Base-by-base conservation (phyloP, 37 sponge, comb jelly and placozoan genomes). In the Cliona cf. orientalis region DNA sequence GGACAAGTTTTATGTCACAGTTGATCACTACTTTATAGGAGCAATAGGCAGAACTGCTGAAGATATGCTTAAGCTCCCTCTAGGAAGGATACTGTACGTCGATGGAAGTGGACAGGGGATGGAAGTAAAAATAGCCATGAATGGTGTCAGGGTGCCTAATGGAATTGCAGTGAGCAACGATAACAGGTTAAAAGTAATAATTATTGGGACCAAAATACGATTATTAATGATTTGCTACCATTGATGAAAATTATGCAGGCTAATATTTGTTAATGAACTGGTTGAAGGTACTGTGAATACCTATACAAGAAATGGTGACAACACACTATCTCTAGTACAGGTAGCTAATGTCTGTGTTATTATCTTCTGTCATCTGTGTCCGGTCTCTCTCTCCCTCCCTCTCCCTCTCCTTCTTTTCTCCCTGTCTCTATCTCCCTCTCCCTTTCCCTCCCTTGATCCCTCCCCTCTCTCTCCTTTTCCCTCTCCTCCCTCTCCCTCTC, bases 81-180 rank as follows among this genome's bases (percentile, higher is more conserved):
- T 65, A 0, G 65, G 29, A 33, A 43, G 17, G 9, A 46, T 74
- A 1, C 22, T 64, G 36, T 74, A 75, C n/a, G 26, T 46, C 11
- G 34, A 74, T 22, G 45, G 14, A 12, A 66, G 26, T 11, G 43
- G 14, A 9, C 57, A 1, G 1, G 46, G 12, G 23, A 23, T 11
- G 7, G 7, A 21, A n/a, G 37, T 58, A 11, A 58, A 62, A 36
- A 23, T 31, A 67, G 84, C 84, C 25, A 41, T 68, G 1, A 43
- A 44, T 33, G 57, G 69, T 1, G 25, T 83, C 2, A 49, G 19
- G 56, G 63, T 37, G 43, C 41, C 67, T 2, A 83, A 83, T 66
- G 84, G 84, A 25, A 74, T 83, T 53, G 45, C 71, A 32, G 75
- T 26, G 74, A 74, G 75, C 17, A 83, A 74, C 39, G 69, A 83